Percentiles rank a stretch among this genome's conserved stretches.
Evolutionary conservation across 2,113 vertebrate genomes (phyloP).

Genomic region (Athene cunicularia): DNA sequence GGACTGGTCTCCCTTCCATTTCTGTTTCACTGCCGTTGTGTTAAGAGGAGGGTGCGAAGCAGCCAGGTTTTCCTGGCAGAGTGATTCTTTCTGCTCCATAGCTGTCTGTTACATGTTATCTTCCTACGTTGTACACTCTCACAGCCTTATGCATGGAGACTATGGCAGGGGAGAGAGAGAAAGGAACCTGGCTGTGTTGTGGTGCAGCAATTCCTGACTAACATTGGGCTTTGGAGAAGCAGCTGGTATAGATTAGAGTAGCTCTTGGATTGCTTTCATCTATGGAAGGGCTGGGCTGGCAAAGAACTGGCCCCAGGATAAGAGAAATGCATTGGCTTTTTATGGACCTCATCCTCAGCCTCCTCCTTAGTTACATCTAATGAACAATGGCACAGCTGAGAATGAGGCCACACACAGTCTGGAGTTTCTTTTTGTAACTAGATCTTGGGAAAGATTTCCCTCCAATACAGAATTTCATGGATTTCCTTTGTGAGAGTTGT

Average conservation of each 20-base stretch:
- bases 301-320: constrained; percentile 38
- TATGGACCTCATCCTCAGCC: constrained; percentile 20
- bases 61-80: background rate
- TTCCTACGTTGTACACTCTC: rapidly evolving
- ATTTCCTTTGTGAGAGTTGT: constrained; percentile 27
- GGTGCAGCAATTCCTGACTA: background rate
- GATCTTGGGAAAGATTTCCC: constrained; percentile 56
- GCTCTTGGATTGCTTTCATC: constrained; percentile 37
- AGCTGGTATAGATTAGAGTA: constrained; percentile 42
- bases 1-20: background rate
- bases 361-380: constrained; percentile 39
- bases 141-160: rapidly evolving
- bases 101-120: background rate
- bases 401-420: constrained; percentile 58
- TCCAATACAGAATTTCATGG: constrained; percentile 48
- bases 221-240: background rate
- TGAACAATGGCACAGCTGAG: constrained; percentile 59
- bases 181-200: background rate
- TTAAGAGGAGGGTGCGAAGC: background rate
- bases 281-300: constrained; percentile 38
- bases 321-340: constrained; percentile 27
- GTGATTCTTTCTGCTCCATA: background rate
- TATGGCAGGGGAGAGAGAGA: background rate
- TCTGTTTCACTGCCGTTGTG: background rate
- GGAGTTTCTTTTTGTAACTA: constrained; percentile 40